Percentiles rank a stretch among this genome's conserved stretches.
Evolutionary conservation across 92 coral and sea anemone genomes (phyloP).

Genomic region (Paramuricea clavata): DNA sequence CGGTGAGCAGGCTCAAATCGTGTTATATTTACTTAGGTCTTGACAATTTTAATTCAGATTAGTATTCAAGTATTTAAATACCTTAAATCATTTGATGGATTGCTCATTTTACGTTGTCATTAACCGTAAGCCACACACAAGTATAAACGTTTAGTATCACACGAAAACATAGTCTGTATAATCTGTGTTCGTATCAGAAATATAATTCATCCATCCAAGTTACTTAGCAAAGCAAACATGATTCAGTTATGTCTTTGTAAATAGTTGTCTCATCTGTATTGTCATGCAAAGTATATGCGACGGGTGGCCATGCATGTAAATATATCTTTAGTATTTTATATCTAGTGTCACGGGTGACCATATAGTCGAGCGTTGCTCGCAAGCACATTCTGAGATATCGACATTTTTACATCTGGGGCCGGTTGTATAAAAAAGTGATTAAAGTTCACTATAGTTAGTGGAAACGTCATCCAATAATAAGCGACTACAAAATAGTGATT

Average conservation of each 20-base stretch:
- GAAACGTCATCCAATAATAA: too few species aligned
- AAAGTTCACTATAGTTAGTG: too few species aligned
- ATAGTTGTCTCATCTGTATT: not conserved
- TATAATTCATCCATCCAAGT: not conserved
- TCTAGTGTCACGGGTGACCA: not conserved
- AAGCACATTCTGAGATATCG: too few species aligned
- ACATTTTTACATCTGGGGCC: too few species aligned
- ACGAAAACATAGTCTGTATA: not conserved
- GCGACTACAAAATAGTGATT: too few species aligned
- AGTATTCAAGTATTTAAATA: not conserved
- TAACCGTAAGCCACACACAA: not conserved
- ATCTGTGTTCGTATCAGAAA: not conserved
- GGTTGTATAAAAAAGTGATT: too few species aligned
- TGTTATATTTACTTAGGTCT: not conserved
- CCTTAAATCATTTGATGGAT: not conserved
- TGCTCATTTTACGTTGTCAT: slow-evolving; percentile 1
- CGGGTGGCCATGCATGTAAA: slow-evolving; percentile 9
- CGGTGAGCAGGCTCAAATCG: too few species aligned
- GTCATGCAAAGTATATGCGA: slow-evolving; percentile 1
- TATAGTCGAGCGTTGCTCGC: too few species aligned
- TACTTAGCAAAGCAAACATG: not conserved
- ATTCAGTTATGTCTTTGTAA: not conserved
- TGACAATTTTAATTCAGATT: not conserved
- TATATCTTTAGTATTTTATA: not conserved
- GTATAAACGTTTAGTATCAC: not conserved